Evolutionary conservation across 2,113 vertebrate species (phyloP).

Genomic region (Sitta europaea): DNA sequence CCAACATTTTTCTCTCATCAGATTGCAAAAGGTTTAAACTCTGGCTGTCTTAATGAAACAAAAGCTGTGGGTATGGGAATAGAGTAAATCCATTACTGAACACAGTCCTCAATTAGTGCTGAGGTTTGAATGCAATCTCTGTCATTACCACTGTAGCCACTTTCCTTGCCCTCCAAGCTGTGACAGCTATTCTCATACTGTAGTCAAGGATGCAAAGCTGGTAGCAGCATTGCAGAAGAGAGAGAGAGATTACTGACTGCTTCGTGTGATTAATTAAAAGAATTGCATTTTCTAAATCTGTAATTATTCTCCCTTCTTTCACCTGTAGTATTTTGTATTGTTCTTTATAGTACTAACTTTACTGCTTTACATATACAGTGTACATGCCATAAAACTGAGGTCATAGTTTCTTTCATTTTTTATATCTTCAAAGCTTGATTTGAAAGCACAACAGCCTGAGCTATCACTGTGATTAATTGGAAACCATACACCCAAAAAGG

Average conservation of each 20-base stretch:
- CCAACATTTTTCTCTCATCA: neutral
- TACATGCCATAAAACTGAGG: neutral
- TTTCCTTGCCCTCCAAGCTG: neutral
- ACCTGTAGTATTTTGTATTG: neutral
- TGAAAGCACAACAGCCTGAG: neutral
- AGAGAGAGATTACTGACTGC: neutral
- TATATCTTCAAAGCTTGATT: neutral
- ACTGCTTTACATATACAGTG: neutral
- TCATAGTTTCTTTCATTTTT: neutral
- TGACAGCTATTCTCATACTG: neutral
- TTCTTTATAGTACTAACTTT: neutral
- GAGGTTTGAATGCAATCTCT: neutral
- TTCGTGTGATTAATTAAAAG: neutral
- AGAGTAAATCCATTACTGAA: neutral
- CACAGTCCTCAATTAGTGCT: neutral
- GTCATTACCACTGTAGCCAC: rapidly evolving
- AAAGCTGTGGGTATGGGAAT: neutral
- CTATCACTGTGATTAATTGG: neutral
- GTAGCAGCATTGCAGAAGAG: neutral
- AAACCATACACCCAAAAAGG: neutral
- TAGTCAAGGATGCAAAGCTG: neutral
- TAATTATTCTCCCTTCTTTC: neutral
- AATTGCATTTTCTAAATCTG: neutral
- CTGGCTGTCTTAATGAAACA: neutral
- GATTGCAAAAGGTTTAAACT: neutral